Conservation (phyloP, 2,797 vertebrate genomes). For the Sandelia bainsii region DNA sequence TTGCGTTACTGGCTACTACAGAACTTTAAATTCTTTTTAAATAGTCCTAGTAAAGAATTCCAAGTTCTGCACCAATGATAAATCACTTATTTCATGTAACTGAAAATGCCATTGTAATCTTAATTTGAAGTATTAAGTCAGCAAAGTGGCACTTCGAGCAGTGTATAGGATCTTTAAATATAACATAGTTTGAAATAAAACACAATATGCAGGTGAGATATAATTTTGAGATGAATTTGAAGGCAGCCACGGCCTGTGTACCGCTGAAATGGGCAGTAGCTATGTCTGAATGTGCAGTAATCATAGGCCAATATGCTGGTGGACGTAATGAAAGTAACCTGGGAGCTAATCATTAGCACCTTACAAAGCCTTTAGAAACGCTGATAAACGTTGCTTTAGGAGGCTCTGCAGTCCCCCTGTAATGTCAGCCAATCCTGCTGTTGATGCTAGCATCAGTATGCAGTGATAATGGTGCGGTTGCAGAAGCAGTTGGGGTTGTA, state of each 20-base stretch:
- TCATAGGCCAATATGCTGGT: neutral
- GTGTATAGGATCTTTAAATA: too few species aligned
- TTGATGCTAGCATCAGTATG: slow-evolving; percentile 67
- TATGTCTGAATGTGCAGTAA: neutral
- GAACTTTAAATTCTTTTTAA: too few species aligned
- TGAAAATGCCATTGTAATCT: too few species aligned
- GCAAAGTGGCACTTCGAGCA: too few species aligned
- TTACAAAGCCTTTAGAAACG: slow-evolving; percentile 33
- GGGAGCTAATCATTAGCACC: slow-evolving; percentile 50
- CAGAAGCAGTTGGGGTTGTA: slow-evolving; percentile 70
- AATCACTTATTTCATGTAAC: too few species aligned
- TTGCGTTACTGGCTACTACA: too few species aligned
- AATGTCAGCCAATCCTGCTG: slow-evolving; percentile 59
- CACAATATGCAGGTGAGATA: too few species aligned
- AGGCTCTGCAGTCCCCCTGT: slow-evolving; percentile 34
- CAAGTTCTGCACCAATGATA: too few species aligned
- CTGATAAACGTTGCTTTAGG: slow-evolving; percentile 52
- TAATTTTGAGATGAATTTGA: neutral
- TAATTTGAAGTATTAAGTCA: too few species aligned
- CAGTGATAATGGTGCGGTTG: slow-evolving; percentile 63
- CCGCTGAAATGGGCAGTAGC: neutral
- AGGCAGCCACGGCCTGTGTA: neutral
- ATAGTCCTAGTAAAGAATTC: too few species aligned
- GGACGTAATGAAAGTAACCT: slow-evolving; percentile 21
- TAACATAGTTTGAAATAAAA: too few species aligned